Base-by-base conservation (phyloP, 2,113 vertebrate genomes). In the Dascyllus trimaculatus region DNA sequence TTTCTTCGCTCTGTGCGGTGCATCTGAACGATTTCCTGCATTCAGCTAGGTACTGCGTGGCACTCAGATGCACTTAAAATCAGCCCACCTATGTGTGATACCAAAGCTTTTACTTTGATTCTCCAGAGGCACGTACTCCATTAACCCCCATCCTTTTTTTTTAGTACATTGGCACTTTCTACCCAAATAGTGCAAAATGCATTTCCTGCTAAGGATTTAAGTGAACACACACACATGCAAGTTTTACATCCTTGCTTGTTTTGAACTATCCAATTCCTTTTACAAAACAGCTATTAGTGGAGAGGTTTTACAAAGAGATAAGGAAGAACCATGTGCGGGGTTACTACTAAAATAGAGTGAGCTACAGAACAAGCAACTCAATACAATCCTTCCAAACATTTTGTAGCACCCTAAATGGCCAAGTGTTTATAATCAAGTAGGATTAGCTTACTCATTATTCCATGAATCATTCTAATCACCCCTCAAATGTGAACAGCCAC, bases 51-150 rank as follows among this genome's bases (percentile, higher is more conserved):
- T 72, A 48, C 52, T 46, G 63, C 4, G 49, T 25, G 35, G 80
- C 81, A 81, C 85, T 65, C 26, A 29, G 63, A 71, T 51, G 85
- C 88, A 91, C 90, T 89, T 88, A 78, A 75, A 86, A 61, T 25
- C 63, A 32, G 54, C 65, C 68, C 79, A 71, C 62, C 69, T 80
- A 71, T 32, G 70, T 84, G 59, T 79, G 73, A 89, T 69, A 64
- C 70, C 68, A 71, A 88, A 81, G 84, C 86, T 89, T 92, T 88
- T 85, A 86, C 84, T 70, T 83, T 29, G 18, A 71, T 22, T n/a
- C 89, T 83, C 85, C 2, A 35, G 89, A 80, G 86, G 24, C 22
- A 32, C 11, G 48, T 74, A 75, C 85, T 82, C 86, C 88, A 90
- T 90, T 88, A 88, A 80, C 70, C 62, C 38, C 46, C n/a, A 49